A percentile compares a stretch with the other conserved stretches of the same genome.
Conservation (phyloP, 2,797 vertebrate species). For the Rhincodon typus region DNA sequence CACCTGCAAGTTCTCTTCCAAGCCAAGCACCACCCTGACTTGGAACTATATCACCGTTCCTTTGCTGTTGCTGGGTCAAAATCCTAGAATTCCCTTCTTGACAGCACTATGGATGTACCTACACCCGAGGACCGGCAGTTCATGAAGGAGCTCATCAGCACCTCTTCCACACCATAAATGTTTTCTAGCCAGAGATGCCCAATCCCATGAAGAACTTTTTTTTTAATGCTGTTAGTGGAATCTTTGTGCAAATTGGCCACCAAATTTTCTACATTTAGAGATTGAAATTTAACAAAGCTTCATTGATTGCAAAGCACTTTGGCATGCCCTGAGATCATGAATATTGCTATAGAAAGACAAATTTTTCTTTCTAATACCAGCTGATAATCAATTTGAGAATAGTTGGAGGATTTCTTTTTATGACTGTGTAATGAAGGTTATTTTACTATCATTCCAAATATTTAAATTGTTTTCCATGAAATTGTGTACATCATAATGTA, state of each 20-base stretch:
- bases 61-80: too few relatives aligned
- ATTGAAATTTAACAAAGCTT: neutral
- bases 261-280: neutral
- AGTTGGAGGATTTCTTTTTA: neutral
- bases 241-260: neutral
- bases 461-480: neutral
- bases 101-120: too few relatives aligned
- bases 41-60: too few relatives aligned
- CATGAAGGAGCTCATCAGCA: too few relatives aligned
- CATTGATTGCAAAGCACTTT: neutral
- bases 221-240: neutral
- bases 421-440: neutral
- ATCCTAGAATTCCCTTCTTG: too few relatives aligned
- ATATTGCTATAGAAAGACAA: neutral
- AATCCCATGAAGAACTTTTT: too few relatives aligned
- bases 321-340: neutral
- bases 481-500: neutral
- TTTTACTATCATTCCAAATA: neutral
- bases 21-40: too few relatives aligned
- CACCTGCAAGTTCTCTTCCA: too few relatives aligned
- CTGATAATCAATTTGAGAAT: neutral
- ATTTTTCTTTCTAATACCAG: neutral
- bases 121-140: too few relatives aligned
- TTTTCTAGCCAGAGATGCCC: too few relatives aligned
- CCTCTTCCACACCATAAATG: too few relatives aligned